phyloP scores from a whole-genome alignment of 1,140 invertebrate species.

The Zaprionus africanus region DNA sequence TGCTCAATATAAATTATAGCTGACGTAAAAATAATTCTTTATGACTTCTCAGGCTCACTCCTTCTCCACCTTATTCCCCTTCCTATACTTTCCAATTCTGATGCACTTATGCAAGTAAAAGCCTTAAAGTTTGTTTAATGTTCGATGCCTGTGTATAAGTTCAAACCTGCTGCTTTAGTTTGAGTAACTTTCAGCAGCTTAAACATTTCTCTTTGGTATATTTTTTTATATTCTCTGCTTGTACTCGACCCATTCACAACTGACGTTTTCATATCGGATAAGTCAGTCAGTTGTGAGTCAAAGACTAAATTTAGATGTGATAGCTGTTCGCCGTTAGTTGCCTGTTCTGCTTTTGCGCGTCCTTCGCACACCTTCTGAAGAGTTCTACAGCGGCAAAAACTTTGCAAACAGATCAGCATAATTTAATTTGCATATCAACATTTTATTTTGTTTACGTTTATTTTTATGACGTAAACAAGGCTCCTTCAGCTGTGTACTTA shows the following conservation, averaged over 20 bases:
- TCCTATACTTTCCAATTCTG: no score
- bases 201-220: no score
- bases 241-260: background rate
- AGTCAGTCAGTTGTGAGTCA: background rate
- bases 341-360: conserved; percentile 7
- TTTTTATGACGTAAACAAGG: conserved; percentile 55
- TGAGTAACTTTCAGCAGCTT: background rate
- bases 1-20: no score
- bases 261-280: background rate
- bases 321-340: background rate
- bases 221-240: background rate
- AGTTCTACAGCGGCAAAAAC: conserved; percentile 18
- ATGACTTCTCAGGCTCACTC: no score
- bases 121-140: no score
- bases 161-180: background rate
- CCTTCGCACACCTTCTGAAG: conserved; percentile 24
- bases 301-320: conserved; percentile 1
- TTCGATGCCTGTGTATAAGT: no score
- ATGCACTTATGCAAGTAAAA: no score
- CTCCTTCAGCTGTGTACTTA: conserved; percentile 17
- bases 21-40: no score
- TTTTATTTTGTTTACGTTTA: conserved; percentile 62
- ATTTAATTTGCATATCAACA: conserved; percentile 63
- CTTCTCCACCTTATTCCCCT: no score
- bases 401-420: conserved; percentile 55